These are phyloP conservation scores for Sphaerodactylus townsendi DNA, from an alignment of 2,113 vertebrate species.

Conservation along the genomic window DNA sequence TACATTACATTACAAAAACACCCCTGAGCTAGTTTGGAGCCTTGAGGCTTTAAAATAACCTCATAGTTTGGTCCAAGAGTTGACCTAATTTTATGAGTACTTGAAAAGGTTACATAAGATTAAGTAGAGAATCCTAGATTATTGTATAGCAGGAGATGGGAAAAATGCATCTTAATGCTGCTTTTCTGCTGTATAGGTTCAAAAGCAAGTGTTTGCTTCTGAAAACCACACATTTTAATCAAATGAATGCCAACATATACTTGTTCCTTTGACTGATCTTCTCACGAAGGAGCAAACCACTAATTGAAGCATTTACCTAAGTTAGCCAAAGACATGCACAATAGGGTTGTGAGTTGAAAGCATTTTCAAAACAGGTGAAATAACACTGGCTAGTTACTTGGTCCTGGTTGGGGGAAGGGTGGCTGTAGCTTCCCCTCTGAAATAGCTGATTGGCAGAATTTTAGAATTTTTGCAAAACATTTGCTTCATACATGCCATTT, in stretches of 20 bases:
- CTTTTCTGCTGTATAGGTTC: not conserved
- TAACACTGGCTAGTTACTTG: not conserved
- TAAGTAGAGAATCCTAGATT: not conserved
- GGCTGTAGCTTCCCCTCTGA: not conserved
- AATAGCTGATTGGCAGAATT: not conserved
- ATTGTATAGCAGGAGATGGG: too few species aligned
- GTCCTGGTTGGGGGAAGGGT: not conserved
- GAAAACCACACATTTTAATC: not conserved
- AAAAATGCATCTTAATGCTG: not conserved
- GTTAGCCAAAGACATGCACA: not conserved
- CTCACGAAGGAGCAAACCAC: not conserved
- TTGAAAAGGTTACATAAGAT: not conserved
- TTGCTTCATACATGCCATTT: not conserved
- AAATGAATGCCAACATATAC: not conserved
- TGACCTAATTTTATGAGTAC: not conserved
- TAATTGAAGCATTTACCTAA: not conserved
- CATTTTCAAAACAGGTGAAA: not conserved
- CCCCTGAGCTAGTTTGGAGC: not conserved
- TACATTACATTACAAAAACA: constrained; percentile 12
- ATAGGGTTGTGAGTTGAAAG: not conserved
- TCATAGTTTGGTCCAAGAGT: not conserved
- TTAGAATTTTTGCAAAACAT: not conserved
- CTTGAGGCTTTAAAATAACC: not conserved
- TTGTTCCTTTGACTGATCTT: not conserved
- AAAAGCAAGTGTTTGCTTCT: not conserved